Conservation (phyloP, 2,888 invertebrate species). For the Ectemnius cavifrons region DNA sequence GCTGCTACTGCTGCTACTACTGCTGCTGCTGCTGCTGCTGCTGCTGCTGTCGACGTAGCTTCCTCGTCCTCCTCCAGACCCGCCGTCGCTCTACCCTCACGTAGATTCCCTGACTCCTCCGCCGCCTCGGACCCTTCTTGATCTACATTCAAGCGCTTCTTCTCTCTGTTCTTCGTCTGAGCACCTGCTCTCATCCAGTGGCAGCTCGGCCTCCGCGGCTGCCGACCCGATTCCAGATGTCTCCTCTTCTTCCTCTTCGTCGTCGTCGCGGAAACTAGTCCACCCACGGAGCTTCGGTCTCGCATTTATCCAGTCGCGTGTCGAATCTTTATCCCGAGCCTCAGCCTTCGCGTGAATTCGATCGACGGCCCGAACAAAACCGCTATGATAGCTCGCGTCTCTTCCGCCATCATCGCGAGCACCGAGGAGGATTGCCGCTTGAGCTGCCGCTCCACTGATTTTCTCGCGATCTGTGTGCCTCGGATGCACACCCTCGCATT, state of each 20-base stretch:
- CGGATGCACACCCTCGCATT: conserved; percentile 45
- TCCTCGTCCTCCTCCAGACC: conserved; percentile 35
- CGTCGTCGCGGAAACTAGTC: conserved; percentile 53
- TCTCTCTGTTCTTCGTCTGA: conserved; percentile 10
- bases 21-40: no score
- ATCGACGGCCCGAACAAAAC: conserved; percentile 41
- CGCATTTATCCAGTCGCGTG: conserved; percentile 53
- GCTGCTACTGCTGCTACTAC: no score
- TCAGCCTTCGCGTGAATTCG: conserved; percentile 29
- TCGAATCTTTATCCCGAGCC: conserved; percentile 34
- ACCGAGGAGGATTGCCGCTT: conserved; percentile 32
- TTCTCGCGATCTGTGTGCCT: conserved; percentile 20
- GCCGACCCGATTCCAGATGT: conserved; percentile 32
- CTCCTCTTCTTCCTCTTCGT: conserved; percentile 44
- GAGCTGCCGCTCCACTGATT: conserved; percentile 29
- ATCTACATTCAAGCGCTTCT: conserved; percentile 49
- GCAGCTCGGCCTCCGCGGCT: conserved; percentile 27
- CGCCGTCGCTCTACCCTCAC: conserved; percentile 5
- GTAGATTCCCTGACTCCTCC: conserved; percentile 21
- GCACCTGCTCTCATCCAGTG: conserved; percentile 36
- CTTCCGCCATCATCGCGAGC: conserved; percentile 65
- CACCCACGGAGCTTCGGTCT: conserved; percentile 53
- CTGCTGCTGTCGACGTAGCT: conserved; percentile 20
- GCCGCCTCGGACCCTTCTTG: conserved; percentile 31
- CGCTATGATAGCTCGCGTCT: conserved; percentile 38